phyloP scores from a whole-genome alignment of 2,797 vertebrate genomes.

The Chromobotia macracanthus region DNA sequence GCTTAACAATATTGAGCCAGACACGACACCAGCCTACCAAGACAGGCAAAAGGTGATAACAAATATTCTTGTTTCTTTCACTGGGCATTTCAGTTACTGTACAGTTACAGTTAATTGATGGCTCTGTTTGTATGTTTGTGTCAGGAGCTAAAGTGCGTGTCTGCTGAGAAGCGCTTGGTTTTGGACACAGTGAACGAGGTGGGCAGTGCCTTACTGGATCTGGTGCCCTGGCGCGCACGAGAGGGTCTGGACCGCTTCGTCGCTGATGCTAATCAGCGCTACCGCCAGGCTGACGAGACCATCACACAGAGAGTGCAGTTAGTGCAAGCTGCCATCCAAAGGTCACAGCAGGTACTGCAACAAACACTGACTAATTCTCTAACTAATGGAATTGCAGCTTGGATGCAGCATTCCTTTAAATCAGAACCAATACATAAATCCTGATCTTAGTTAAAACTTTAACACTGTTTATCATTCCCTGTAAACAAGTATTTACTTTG shows the following conservation, averaged over 20 bases:
- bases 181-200: slow-evolving; percentile 97
- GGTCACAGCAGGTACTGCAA: slow-evolving; percentile 92
- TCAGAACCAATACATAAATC: too few relatives aligned
- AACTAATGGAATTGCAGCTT: too few relatives aligned
- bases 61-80: not conserved
- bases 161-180: slow-evolving; percentile 91
- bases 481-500: too few relatives aligned
- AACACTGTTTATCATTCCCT: too few relatives aligned
- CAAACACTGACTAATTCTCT: not conserved
- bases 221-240: slow-evolving; percentile 94
- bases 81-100: too few relatives aligned
- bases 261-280: slow-evolving; percentile 92
- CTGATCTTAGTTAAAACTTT: too few relatives aligned
- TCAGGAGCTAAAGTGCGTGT: slow-evolving; percentile 95
- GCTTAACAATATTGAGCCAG: slow-evolving; percentile 78
- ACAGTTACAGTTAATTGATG: not conserved
- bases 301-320: slow-evolving; percentile 91
- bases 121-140: slow-evolving; percentile 54
- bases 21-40: slow-evolving; percentile 87
- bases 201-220: slow-evolving; percentile 91
- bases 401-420: too few relatives aligned
- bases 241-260: slow-evolving; percentile 95
- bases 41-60: slow-evolving; percentile 87
- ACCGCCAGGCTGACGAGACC: slow-evolving; percentile 88
- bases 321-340: slow-evolving; percentile 97